phyloP scores from a whole-genome alignment of 2,113 vertebrate species.

The Acanthisitta chloris region DNA sequence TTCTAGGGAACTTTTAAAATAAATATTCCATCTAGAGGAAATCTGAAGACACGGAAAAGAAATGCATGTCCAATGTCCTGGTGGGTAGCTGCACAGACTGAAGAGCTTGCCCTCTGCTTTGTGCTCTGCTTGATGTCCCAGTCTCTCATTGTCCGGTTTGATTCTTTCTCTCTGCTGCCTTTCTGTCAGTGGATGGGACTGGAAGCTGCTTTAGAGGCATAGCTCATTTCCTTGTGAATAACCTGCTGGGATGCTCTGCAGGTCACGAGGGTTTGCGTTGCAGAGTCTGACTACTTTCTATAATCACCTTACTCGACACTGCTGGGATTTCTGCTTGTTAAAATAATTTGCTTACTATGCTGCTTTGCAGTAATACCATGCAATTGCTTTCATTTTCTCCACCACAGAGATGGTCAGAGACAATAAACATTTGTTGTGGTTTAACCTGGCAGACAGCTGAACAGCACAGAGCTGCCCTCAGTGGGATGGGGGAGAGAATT shows the following conservation, averaged over 20 bases:
- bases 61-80: background rate
- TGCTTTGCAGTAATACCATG: background rate
- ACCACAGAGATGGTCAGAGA: background rate
- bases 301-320: background rate
- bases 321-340: background rate
- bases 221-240: background rate
- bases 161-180: background rate
- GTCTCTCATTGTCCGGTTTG: background rate
- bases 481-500: background rate
- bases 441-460: background rate
- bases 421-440: background rate
- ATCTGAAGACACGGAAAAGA: background rate
- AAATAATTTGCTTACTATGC: background rate
- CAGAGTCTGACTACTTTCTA: background rate
- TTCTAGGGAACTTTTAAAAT: background rate
- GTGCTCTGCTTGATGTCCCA: background rate
- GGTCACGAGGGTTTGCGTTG: background rate
- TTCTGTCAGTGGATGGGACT: background rate
- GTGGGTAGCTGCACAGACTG: background rate
- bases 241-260: fast-evolving
- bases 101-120: background rate
- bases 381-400: background rate
- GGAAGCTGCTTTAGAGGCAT: background rate
- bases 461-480: background rate
- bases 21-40: background rate